phyloP scores from a whole-genome alignment of 2,888 invertebrate species.

The Saturnia japonica region DNA sequence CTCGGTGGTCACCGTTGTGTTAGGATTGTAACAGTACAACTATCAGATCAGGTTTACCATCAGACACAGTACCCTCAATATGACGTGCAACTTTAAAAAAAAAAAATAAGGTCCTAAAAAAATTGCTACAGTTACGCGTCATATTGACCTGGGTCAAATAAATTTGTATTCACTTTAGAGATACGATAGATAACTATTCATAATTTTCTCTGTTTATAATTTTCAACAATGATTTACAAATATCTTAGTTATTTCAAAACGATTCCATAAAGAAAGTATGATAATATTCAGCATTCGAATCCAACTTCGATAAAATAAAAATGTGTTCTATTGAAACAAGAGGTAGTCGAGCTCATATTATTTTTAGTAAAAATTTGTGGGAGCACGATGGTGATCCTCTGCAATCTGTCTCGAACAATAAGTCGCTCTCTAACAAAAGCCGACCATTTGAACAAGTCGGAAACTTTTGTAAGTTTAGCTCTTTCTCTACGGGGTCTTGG shows the following conservation, averaged over 20 bases:
- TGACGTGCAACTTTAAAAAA: too few relatives aligned
- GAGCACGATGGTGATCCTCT: constrained; percentile 67
- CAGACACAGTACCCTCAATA: too few relatives aligned
- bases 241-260: neutral
- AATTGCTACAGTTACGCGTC: too few relatives aligned
- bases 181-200: too few relatives aligned
- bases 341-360: constrained; percentile 33
- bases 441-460: constrained; percentile 80
- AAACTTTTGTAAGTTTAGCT: constrained; percentile 81
- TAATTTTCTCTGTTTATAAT: too few relatives aligned
- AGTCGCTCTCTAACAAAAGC: constrained; percentile 80
- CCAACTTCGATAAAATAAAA: constrained; percentile 3
- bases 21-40: too few relatives aligned
- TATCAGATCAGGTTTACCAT: too few relatives aligned
- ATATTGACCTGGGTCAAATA: too few relatives aligned
- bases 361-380: constrained; percentile 53
- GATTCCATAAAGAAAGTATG: neutral
- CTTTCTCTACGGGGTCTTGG: constrained; percentile 76
- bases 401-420: constrained; percentile 82
- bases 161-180: too few relatives aligned
- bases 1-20: too few relatives aligned
- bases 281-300: neutral
- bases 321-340: constrained; percentile 13
- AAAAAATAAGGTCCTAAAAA: too few relatives aligned
- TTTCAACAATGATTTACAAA: neutral